Base-by-base conservation (phyloP, 2,888 invertebrate genomes). In the Caenorhabditis zanzibari region DNA sequence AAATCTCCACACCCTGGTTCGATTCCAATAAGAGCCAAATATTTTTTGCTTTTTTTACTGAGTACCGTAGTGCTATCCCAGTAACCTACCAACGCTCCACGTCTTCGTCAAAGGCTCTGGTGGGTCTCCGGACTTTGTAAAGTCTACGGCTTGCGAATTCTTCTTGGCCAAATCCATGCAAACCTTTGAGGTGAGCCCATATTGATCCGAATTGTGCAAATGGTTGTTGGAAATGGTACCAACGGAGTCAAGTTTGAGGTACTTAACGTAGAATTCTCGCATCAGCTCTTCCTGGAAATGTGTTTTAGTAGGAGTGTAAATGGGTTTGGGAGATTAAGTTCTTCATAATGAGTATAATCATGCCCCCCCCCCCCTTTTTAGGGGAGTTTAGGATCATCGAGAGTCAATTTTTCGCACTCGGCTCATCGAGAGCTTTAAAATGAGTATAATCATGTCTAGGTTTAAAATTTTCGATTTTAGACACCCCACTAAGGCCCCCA, bases 191-290 rank as follows among this genome's bases (percentile, higher is more conserved):
- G 86, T 82, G 49, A 91, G 81, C 41, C 91, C 91, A 56, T 89
- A 91, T 9, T 88, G 86, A 79, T 93, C 93, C 6, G 92, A 90
- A 52, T 88, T 89, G 28, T 87, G 90, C 38, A 93, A 85, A 83
- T 93, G 92, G 6, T 92, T 90, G 85, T 86, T 91, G 2, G 92
- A 91, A 79, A 92, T 88, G 7, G 76, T 49, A 6, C 93, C 93
- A 14, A 93, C 90, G 54, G 90, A 89, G 73, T 93, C 92, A 32
- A 91, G 89, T 52, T 86, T 85, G 44, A 93, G 89, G 85, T 93
- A 93, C 24, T 90, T 82, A 28, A 91, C 85, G 76, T 92, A 92
- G 85, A 93, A 93, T 6, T 89, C 84, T n/a, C 91, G 81, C 86
- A 89, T 87, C 14, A 84, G 35, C 0, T 84, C 38, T 22, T 83